Percentiles rank a stretch among this genome's conserved stretches.
phyloP scores from a whole-genome alignment of 1,140 invertebrate genomes.

The Halyomorpha halys region DNA sequence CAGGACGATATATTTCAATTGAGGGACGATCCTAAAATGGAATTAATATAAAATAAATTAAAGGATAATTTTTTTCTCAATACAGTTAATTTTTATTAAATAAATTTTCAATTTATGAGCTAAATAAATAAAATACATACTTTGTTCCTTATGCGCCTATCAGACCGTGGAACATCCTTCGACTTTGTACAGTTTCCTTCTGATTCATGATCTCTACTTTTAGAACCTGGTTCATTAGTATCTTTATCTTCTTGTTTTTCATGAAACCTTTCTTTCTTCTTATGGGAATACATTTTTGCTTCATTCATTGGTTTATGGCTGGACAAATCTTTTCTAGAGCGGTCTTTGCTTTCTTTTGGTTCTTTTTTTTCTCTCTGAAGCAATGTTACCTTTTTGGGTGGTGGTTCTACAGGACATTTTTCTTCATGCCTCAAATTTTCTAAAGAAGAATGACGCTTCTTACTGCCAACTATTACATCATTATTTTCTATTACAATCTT shows the following conservation, averaged over 20 bases:
- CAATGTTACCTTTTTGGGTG: not conserved
- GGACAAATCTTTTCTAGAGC: conserved; percentile 1
- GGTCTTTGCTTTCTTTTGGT: not conserved
- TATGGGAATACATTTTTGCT: not conserved
- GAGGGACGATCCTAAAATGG: conserved; percentile 52
- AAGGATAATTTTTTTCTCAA: conserved; percentile 2
- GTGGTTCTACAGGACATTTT: not conserved
- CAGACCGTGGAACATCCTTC: conserved; percentile 45
- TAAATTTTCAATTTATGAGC: too few species aligned
- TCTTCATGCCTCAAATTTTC: conserved; percentile 5
- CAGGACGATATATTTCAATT: conserved; percentile 59
- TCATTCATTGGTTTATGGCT: not conserved
- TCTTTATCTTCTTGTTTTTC: conserved; percentile 28
- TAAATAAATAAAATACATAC: conserved; percentile 34
- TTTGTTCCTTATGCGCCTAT: conserved; percentile 56
- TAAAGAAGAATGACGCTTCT: not conserved
- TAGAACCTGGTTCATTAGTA: conserved; percentile 23
- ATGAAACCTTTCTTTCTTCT: not conserved
- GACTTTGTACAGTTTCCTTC: conserved; percentile 28
- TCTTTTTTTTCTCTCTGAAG: not conserved
- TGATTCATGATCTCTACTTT: conserved; percentile 37
- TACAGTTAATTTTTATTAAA: too few species aligned
- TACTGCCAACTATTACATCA: not conserved
- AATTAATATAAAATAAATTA: not conserved
- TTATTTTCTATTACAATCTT: not conserved